Base-by-base conservation (phyloP, 2,888 invertebrate species). In the Leptura quadrifasciata region DNA sequence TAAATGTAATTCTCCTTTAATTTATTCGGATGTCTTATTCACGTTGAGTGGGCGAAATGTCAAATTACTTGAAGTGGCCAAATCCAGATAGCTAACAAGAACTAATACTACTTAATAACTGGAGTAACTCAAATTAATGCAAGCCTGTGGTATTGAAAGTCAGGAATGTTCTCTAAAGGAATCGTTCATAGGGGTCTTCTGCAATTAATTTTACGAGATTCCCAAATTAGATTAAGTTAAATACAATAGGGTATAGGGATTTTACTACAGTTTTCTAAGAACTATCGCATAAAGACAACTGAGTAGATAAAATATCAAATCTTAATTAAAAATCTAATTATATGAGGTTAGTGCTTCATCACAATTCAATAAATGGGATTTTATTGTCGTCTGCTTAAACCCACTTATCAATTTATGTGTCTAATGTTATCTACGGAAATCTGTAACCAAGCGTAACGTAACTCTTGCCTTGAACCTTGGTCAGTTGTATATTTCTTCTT, bases 21-120 rank as follows among this genome's bases (percentile, higher is more conserved):
- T 47, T 47, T 15, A 47, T 47, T 47, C n/a, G 12, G n/a, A n/a
- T 3, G 47, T 2, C 1, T 47, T n/a, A 47, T n/a, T 47, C n/a
- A 47, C n/a, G 47, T 47, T 47, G 3, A n/a, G 47, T n/a, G n/a
- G 47, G n/a, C 12, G n/a, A 47, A 47, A 47, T 47, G 47, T 47
- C n/a, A n/a, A n/a, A 47, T 47, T 47, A 47, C 15, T 47, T 47
- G 47, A n/a, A 47, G 47, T n/a, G n/a, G 2, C 15, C 15, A 47
- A 47, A 47, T 47, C 47, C 47, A 6, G 47, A 47, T 47, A 47
- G 47, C 47, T 47, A 47, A 47, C 47, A 47, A 47, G 47, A 47
- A 47, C 47, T 47, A n/a, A n/a, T 47, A 47, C 47, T 47, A 47
- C 47, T 47, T 47, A 47, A 47, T 47, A 47, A 47, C 17, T 47